Evolutionary conservation across 1,140 invertebrate genomes (phyloP), one percentile per base, ranked within the genome.

Genomic region (Cardiocondyla obscurior): DNA sequence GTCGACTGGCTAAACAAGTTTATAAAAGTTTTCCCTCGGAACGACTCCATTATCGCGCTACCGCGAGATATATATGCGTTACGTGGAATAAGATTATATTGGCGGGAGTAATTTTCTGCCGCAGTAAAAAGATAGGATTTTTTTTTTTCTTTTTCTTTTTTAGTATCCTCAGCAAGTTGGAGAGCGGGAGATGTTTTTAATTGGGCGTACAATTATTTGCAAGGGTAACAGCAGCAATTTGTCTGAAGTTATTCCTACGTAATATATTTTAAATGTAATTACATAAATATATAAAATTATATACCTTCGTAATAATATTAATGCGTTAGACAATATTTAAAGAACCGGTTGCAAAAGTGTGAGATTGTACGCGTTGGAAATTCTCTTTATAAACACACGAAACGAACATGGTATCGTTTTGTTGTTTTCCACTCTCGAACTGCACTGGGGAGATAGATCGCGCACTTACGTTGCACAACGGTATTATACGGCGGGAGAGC

Each of bases 1-100:
- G 57, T 46, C 28, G 72, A 49, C 39, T 49, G 46, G 14, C 74
- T 67, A 77, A 77, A 53, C 46, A 67, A 77, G 60, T 65, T 67
- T 77, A 53, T 53, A 67, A 77, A 77, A 77, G 74, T 65, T 77
- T 53, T 42, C n/a, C n/a, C 30, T 46, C 44, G 8, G 7, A 30
- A 64, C 19, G 62, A 67, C 33, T 51, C 42, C 19, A 44, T 76
- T 77, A 77, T 67, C 44, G 25, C 4, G 42, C 12, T n/a, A 30
- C 10, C 30, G 14, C 36, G 10, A 64, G 58, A 62, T 62, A 25
- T 16, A 25, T 55, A 2, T 25, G 3, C 8, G 16, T 16, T 46
- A 16, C 14, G 46, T 49, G 16, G 22, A 7, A 16, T 19, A 77
- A 77, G 33, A 67, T 67, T 77, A 33, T 46, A 65, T 77, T 65